phyloP scores from a whole-genome alignment of 1,140 invertebrate genomes.

The Temnothorax curvispinosus region DNA sequence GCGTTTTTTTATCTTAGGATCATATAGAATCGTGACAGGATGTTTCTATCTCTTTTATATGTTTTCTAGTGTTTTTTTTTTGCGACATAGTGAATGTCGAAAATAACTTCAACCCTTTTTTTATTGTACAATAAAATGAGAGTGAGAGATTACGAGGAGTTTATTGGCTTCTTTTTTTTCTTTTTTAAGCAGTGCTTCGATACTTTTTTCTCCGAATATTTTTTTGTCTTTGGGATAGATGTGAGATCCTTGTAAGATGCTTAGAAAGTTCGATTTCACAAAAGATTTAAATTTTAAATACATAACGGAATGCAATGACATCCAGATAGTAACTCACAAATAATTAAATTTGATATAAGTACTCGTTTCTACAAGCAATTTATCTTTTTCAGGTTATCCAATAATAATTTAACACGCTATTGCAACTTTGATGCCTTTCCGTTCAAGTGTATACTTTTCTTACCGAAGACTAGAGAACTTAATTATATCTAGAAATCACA shows the following conservation, averaged over 20 bases:
- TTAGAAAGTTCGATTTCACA: background rate
- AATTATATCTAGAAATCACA: background rate
- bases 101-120: background rate
- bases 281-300: background rate
- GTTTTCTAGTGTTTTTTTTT: background rate
- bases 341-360: background rate
- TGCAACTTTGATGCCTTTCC: conserved; percentile 6
- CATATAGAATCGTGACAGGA: background rate
- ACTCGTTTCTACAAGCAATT: background rate
- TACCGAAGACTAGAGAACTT: background rate
- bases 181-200: background rate
- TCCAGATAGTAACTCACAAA: background rate
- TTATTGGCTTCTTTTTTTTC: background rate
- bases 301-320: background rate
- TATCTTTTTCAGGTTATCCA: background rate
- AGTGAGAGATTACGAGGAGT: background rate
- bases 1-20: background rate
- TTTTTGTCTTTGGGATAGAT: background rate
- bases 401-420: background rate
- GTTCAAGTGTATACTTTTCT: background rate
- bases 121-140: background rate
- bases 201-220: background rate
- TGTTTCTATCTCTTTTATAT: background rate
- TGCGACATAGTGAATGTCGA: background rate
- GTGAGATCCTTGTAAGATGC: background rate